Evolutionary conservation across 2,797 vertebrate species (phyloP).

Genomic region (Enteromius anoplus): DNA sequence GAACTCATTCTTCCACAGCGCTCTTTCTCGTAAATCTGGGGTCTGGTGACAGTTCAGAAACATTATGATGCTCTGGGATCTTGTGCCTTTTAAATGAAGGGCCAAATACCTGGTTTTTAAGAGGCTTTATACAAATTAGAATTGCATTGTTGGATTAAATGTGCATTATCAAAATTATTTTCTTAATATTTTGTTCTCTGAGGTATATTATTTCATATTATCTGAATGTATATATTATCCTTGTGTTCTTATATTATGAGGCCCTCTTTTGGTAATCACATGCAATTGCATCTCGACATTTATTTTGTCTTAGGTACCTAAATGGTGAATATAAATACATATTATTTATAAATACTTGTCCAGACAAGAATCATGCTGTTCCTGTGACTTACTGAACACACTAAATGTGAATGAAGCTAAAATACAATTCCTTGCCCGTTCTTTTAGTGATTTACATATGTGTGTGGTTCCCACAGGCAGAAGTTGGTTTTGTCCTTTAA

Average conservation of each 20-base stretch:
- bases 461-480: conserved; percentile 19
- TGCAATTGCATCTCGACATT: neutral
- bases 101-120: neutral
- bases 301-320: neutral
- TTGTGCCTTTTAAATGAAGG: neutral
- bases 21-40: neutral
- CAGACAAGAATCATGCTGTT: conserved; percentile 31
- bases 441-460: neutral
- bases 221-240: neutral
- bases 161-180: neutral
- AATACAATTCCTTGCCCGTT: neutral
- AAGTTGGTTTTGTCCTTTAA: neutral
- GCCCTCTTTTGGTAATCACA: conserved; percentile 15
- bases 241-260: neutral
- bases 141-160: neutral
- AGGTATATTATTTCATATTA: neutral
- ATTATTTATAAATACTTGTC: neutral
- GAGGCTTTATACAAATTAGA: neutral
- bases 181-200: too few relatives aligned
- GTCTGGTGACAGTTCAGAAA: neutral
- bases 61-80: neutral
- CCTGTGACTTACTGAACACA: neutral
- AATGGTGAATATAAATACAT: too few relatives aligned
- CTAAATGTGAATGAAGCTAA: neutral
- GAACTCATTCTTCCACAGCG: neutral